Evolutionary conservation across 2,888 invertebrate species (phyloP).

Genomic region (Meghimatium bilineatum): DNA sequence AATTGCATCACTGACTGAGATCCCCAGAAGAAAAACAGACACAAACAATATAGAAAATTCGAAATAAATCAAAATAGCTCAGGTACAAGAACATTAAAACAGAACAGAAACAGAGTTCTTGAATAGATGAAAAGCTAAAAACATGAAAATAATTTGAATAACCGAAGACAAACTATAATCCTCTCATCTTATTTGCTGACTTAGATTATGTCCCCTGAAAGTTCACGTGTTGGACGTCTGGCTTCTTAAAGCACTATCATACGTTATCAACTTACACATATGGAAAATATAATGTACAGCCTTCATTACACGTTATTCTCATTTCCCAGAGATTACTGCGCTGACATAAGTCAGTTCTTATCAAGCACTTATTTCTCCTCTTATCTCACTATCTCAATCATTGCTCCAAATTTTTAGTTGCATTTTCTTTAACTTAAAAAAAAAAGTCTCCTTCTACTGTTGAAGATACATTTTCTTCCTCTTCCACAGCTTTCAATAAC

Average conservation of each 20-base stretch:
- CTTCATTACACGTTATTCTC: constrained; percentile 4
- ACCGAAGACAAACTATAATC: not conserved
- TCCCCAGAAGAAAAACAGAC: not conserved
- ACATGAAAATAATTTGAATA: not conserved
- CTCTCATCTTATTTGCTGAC: not conserved
- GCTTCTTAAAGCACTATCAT: not conserved
- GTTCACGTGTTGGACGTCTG: not conserved
- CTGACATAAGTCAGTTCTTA: constrained; percentile 17
- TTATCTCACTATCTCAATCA: constrained; percentile 22
- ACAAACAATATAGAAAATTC: not conserved
- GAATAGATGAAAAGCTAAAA: no score
- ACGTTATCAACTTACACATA: not conserved
- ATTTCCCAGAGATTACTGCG: constrained; percentile 11
- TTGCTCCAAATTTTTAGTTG: not conserved
- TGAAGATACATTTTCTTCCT: not conserved
- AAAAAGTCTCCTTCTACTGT: not conserved
- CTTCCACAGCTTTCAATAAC: not conserved
- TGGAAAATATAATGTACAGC: constrained; percentile 10
- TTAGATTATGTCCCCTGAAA: not conserved
- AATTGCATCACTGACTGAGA: no score
- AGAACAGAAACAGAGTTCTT: no score
- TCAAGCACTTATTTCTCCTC: constrained; percentile 19
- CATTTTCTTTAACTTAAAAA: not conserved
- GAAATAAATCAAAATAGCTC: not conserved
- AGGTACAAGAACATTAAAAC: not conserved